Base-by-base conservation (phyloP, 2,113 vertebrate species). In the Vidua chalybeata region DNA sequence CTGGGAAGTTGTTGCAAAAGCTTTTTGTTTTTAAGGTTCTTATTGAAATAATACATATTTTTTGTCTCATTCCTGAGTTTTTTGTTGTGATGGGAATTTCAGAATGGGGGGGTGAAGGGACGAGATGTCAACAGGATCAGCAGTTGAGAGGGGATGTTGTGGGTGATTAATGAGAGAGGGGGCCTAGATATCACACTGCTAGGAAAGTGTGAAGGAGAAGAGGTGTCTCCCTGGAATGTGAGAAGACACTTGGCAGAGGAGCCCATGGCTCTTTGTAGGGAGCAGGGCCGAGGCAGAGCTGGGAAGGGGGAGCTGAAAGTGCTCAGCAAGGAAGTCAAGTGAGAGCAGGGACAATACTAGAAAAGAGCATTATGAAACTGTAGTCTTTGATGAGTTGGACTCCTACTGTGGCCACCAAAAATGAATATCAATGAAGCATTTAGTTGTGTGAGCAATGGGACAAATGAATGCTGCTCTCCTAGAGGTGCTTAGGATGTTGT, bases 21-120 rank as follows among this genome's bases (percentile, higher is more conserved):
- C 83, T 96, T 97, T 96, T 96, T 97, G 91, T 97, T 97, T 97
- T 97, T 85, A 96, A 95, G 66, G 39, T 68, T 97, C 75, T 83
- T 93, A 69, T 97, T 97, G 85, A 95, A 97, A 81, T 83, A 95
- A 94, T 80, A 92, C 63, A 75, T 83, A 87, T 89, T 87, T 96
- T 93, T 96, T 93, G 59, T 69, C 89, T 95, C 73, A 72, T 94
- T 87, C 94, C 95, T 77, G 55, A 93, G 23, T 64, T 87, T 43
- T 84, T 72, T 89, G 73, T 94, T 94, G 66, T 79, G 79, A 67
- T 56, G 51, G 61, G 88, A 92, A 92, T 95, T 95, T 95, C 3
- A 3, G 48, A 48, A 26, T 61, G 35, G 16, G 23, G 35, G 6
- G 3, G 27, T 62, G 28, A 16, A 75, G 33, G 48, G 45, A 63